Evolutionary conservation across 2,113 vertebrate species (phyloP), one percentile per base, ranked within the genome.

Genomic region (Paracanthobrama guichenoti): DNA sequence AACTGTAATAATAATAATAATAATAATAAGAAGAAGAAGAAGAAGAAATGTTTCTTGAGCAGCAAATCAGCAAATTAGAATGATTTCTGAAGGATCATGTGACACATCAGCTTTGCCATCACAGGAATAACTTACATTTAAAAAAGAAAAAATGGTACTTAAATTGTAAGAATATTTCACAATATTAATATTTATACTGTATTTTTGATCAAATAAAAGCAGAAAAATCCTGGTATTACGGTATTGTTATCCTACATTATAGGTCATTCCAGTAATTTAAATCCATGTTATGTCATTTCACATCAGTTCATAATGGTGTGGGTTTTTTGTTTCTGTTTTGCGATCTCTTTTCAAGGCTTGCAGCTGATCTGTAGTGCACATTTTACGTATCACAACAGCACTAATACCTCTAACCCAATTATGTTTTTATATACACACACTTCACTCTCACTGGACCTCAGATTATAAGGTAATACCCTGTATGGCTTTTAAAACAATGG

Each of bases 281-380:
- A 31, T 5, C 12, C 24, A 75, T 75, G 35, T 69, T 26, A 31
- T 75, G 72, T 53, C 8, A 75, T 53, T 75, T 50, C n/a, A 28
- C 35, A 42, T n/a, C 20, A 69, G 44, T 4, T 24, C 26, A 74
- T 50, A 83, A 74, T 48, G 39, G 31, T 35, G 31, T 57, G 55
- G n/a, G 55, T 83, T 46, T 83, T 59, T 28, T 74, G 39, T 83
- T 62, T 53, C 62, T 62, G 55, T 62, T 82, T 39, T 83, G 39
- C 2, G 0, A 46, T 79, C 77, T 62, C 53, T 62, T 73, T 60
- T 48, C n/a, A 83, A 44, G n/a, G 69, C 57, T 12, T 79, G 13
- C 39, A 79, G 39, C 73, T 53, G 48, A 55, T 76, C 13, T 76
- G 26, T 26, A 79, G 35, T 3, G 14, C 18, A 64, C 11, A 26